Evolutionary conservation across 2,113 vertebrate species (phyloP), one percentile per base, ranked within the genome.

Genomic region (Chaenocephalus aceratus): DNA sequence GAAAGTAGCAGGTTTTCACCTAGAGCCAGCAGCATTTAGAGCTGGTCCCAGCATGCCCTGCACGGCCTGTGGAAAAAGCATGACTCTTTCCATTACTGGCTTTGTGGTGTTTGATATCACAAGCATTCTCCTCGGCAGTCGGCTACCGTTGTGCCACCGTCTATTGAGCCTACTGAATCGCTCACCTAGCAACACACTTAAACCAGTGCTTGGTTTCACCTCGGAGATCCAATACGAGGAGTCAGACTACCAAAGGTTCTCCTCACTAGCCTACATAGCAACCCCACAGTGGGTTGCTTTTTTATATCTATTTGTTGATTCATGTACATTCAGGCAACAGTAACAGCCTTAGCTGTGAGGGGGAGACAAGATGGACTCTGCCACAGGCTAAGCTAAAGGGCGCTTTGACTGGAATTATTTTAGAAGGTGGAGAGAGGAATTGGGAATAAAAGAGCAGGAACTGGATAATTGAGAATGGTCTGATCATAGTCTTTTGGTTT

Each of bases 61-160:
- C 64, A 76, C 45, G 10, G 10, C 76, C 68, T 90, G 83, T 71
- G 62, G 48, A 52, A 73, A 76, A 85, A 84, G 79, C 84, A 80
- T 36, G 18, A 84, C 71, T 81, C 84, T 80, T 75, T 65, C 64
- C 61, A 63, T 68, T 41, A 41, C 36, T 41, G 36, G 64, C 85
- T 91, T 84, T 70, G 72, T 72, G 66, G 74, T 87, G 64, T 90
- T 87, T 82, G 34, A 88, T 91, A 87, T 91, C 86, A 90, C 88
- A 91, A 65, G 64, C 77, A 87, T 89, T 77, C 54, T 75, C 51
- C 79, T 88, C 62, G 45, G 78, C 67, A 21, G 64, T 69, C 78
- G 16, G 57, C 54, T 66, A 72, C 77, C 9, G 18, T 56, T 56
- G 60, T 30, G 34, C 56, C 69, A 65, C 62, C 12, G 48, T 84